Conservation (phyloP, 2,113 vertebrate genomes). For the Prolemur simus region DNA sequence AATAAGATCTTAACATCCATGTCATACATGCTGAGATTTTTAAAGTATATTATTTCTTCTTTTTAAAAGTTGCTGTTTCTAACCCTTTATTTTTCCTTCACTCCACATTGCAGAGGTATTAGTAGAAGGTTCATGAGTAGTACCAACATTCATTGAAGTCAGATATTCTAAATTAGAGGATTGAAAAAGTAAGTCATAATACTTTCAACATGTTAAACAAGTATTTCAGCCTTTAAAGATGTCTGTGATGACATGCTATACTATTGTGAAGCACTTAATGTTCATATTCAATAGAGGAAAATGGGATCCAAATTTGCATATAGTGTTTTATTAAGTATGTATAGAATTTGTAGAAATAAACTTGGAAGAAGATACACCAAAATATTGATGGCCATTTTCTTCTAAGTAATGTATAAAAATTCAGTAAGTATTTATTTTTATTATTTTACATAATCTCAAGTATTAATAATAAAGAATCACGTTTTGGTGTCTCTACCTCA, state of each 20-base stretch:
- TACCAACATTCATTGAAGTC: not conserved
- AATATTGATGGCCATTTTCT: not conserved
- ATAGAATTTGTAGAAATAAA: conserved; percentile 3
- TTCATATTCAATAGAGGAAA: not conserved
- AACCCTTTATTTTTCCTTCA: not conserved
- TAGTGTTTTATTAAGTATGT: not conserved
- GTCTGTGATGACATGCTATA: not conserved
- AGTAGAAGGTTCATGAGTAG: not conserved
- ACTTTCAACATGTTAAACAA: not conserved
- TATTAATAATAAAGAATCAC: not conserved
- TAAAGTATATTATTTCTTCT: not conserved
- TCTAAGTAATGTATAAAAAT: not conserved
- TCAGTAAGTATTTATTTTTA: not conserved
- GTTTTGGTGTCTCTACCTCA: not conserved
- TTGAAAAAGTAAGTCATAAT: not conserved
- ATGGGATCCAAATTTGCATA: not conserved
- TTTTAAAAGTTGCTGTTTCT: not conserved
- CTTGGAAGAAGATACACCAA: not conserved
- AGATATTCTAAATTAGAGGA: not conserved
- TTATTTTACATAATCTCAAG: not conserved
- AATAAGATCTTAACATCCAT: not conserved
- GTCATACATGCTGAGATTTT: not conserved
- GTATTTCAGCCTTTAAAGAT: not conserved
- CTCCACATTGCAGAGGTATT: not conserved
- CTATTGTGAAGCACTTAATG: not conserved